Evolutionary conservation across 2,888 invertebrate genomes (phyloP).

Genomic region (Napeogenes inachia): DNA sequence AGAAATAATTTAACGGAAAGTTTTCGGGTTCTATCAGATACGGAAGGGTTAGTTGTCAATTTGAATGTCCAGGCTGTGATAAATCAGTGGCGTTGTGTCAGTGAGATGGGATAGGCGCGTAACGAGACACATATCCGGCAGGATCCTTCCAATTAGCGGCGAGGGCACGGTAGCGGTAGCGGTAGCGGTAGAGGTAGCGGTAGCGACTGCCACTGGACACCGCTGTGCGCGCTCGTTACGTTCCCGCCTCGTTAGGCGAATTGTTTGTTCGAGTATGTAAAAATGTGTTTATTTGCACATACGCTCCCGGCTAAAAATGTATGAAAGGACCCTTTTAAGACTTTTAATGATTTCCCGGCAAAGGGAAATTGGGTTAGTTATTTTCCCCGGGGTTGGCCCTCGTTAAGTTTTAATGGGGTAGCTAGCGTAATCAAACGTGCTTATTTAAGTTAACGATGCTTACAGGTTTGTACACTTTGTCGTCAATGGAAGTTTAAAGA

Average conservation of each 20-base stretch:
- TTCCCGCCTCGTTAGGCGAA: conserved; percentile 73
- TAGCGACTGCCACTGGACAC: conserved; percentile 35
- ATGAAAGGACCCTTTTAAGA: conserved; percentile 78
- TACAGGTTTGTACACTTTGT: conserved; percentile 64
- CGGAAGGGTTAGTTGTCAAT: conserved; percentile 48
- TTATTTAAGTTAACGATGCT: conserved; percentile 76
- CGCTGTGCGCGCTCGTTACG: conserved; percentile 62
- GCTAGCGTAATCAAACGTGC: conserved; percentile 77
- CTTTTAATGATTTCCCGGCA: conserved; percentile 78
- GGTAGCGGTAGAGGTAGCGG: conserved; percentile 34
- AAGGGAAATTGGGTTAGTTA: conserved; percentile 79
- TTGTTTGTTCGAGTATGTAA: conserved; percentile 78
- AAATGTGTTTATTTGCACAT: conserved; percentile 78
- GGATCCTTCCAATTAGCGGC: conserved; percentile 70
- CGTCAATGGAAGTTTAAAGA: conserved; percentile 61
- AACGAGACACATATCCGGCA: conserved; percentile 70
- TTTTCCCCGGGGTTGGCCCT: conserved; percentile 76
- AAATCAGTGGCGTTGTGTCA: conserved; percentile 54
- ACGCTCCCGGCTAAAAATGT: conserved; percentile 71
- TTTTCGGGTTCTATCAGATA: conserved; percentile 10
- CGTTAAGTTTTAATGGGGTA: conserved; percentile 78
- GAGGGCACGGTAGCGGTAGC: conserved; percentile 30
- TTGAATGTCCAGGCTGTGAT: conserved; percentile 58
- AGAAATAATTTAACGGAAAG: not conserved
- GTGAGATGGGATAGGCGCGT: conserved; percentile 50